Percentiles rank a stretch among this genome's conserved stretches.
These are phyloP conservation scores for Ceyx erithaca DNA, from an alignment of 2,797 vertebrate genomes.

Conservation along the genomic window DNA sequence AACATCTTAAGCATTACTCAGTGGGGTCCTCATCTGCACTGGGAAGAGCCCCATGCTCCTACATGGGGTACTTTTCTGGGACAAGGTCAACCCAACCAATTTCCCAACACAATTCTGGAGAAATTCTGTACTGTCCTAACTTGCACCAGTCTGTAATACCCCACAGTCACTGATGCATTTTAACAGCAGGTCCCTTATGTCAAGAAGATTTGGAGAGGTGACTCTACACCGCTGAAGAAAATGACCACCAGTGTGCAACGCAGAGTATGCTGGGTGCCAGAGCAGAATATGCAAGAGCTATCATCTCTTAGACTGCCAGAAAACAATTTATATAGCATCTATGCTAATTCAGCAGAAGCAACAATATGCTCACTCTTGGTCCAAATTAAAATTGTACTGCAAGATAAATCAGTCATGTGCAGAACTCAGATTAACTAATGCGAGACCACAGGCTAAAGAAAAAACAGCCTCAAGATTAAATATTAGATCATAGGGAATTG, in stretches of 20 bases:
- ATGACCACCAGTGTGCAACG: not conserved
- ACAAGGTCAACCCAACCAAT: not conserved
- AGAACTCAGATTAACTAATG: not conserved
- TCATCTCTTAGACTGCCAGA: not conserved
- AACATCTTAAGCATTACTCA: not conserved
- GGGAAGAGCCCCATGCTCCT: not conserved
- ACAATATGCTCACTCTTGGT: not conserved
- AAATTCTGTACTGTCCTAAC: not conserved
- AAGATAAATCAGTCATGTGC: not conserved
- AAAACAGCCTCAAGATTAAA: not conserved
- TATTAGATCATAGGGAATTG: not conserved
- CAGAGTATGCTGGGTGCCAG: not conserved
- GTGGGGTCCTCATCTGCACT: not conserved
- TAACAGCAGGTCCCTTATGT: not conserved
- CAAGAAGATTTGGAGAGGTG: not conserved
- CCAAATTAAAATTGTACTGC: not conserved
- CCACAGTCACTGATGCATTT: not conserved
- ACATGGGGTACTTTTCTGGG: not conserved
- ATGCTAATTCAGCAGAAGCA: not conserved
- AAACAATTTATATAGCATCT: not conserved
- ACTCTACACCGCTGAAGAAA: not conserved
- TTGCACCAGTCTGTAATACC: not conserved
- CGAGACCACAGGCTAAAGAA: not conserved
- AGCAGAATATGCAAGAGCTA: not conserved
- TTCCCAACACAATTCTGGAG: not conserved